phyloP scores from a whole-genome alignment of 2,888 invertebrate species.

The Loripinus fragilis region DNA sequence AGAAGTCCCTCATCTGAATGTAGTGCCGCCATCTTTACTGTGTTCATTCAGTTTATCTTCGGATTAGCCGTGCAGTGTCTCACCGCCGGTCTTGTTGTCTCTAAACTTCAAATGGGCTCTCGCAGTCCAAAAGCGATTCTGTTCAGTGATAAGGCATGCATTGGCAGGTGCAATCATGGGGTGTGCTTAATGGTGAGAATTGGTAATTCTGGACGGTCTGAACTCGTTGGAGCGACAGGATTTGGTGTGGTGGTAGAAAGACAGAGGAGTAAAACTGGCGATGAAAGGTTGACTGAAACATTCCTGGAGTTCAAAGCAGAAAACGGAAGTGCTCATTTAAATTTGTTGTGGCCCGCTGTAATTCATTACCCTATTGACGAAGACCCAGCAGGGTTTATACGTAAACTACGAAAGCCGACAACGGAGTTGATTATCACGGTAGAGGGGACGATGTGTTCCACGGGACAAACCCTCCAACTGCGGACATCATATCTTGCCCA shows the following conservation, averaged over 20 bases:
- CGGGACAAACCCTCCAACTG: conserved; percentile 70
- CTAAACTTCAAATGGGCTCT: conserved; percentile 96
- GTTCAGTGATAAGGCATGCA: conserved; percentile 95
- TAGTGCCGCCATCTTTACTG: conserved; percentile 93
- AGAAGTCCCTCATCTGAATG: conserved; percentile 95
- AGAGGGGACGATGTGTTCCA: conserved; percentile 89
- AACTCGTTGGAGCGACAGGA: conserved; percentile 91
- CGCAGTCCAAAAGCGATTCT: conserved; percentile 96
- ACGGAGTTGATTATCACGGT: conserved; percentile 98
- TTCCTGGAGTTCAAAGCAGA: conserved; percentile 96
- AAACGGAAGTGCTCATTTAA: conserved; percentile 94
- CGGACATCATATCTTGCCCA: conserved; percentile 67
- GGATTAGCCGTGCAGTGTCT: conserved; percentile 91
- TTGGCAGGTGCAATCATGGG: conserved; percentile 86
- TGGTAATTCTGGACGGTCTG: conserved; percentile 82
- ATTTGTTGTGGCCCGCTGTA: conserved; percentile 95
- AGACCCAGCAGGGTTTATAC: conserved; percentile 86
- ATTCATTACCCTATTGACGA: conserved; percentile 85
- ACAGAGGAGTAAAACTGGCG: conserved; percentile 94
- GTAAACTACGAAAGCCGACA: conserved; percentile 93
- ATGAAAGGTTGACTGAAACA: conserved; percentile 94
- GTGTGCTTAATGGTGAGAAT: conserved; percentile 83
- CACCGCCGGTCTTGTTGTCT: conserved; percentile 91
- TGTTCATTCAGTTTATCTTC: conserved; percentile 95
- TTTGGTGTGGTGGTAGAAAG: conserved; percentile 94